phyloP scores from a whole-genome alignment of 2,888 invertebrate species.

The Drosophila suboccidentalis region DNA sequence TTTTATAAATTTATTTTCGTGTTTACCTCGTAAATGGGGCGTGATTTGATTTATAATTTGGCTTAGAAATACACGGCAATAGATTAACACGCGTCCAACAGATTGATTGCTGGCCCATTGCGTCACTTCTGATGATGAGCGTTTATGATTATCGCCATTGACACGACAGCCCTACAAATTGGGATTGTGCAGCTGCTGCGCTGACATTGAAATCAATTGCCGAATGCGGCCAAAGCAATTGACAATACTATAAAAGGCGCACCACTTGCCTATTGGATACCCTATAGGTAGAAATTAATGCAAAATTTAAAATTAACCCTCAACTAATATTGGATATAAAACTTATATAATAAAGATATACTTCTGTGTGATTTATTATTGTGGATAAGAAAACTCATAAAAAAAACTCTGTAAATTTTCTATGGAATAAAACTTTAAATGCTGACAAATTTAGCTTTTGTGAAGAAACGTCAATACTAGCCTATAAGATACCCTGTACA shows the following conservation, averaged over 20 bases:
- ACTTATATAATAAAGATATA: too few relatives aligned
- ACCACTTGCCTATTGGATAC: slow-evolving; percentile 12
- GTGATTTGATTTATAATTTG: slow-evolving; percentile 45
- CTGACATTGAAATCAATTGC: slow-evolving; percentile 67
- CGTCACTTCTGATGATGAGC: slow-evolving; percentile 44
- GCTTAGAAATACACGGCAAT: slow-evolving; percentile 30
- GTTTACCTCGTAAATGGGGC: slow-evolving; percentile 7
- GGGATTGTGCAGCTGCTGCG: slow-evolving; percentile 44
- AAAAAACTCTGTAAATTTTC: background rate
- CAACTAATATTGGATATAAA: too few relatives aligned
- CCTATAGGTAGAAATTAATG: background rate
- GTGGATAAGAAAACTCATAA: too few relatives aligned
- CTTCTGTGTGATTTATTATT: too few relatives aligned
- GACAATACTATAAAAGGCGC: background rate
- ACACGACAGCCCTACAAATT: slow-evolving; percentile 62
- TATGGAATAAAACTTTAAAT: background rate
- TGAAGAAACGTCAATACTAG: background rate
- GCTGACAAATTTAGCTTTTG: too few relatives aligned
- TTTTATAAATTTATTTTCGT: slow-evolving; percentile 29
- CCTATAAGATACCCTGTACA: background rate
- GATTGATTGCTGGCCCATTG: slow-evolving; percentile 51
- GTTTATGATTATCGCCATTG: slow-evolving; percentile 60
- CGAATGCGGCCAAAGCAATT: slow-evolving; percentile 27
- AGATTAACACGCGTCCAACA: slow-evolving; percentile 40
- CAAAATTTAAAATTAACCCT: too few relatives aligned